Evolutionary conservation across 2,888 invertebrate genomes (phyloP), one percentile per base, ranked within the genome.

Genomic region (Eupithecia centaureata): DNA sequence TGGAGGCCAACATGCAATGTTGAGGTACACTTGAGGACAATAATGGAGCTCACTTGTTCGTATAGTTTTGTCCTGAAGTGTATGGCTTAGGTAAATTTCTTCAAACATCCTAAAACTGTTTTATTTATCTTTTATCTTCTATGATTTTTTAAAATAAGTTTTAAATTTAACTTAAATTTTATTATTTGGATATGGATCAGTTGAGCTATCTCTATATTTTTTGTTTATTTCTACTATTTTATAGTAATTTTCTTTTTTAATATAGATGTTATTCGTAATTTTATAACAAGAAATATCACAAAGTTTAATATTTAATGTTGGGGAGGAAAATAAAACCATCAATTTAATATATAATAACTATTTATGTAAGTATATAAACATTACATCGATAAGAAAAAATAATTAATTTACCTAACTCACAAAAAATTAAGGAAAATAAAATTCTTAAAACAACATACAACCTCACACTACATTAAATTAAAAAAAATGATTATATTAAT

Each of bases 341-440:
- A 76, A 85, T 87, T 69, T 89, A 91, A 91, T 92, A 92, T 91
- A 92, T 92, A 91, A 92, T 93, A 93, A 93, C 92, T 93, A 93
- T 93, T 90, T 92, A 92, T 91, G 89, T 92, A 92, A 90, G 88
- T 92, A 91, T 92, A 92, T 91, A 92, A 92, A 93, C 92, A 91
- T 91, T 90, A 92, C 91, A 92, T 91, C 83, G 85, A 92, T 87
- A 89, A 88, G 91, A 91, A 92, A 91, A 90, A 89, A 89, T 87
- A 88, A 88, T 91, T 91, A 85, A 91, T 90, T 92, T 90, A 89
- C 86, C 87, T 90, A 92, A 89, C 80, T 88, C 89, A 90, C 90
- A 85, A 89, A 56, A 88, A 85, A 82, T 78, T 76, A 82, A 87
- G 71, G 71, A 79, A 81, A 80, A 76, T 85, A 86, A 83, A 82